Evolutionary conservation across 2,888 invertebrate genomes (phyloP), one percentile per base, ranked within the genome.

Genomic region (Laspeyria flexula): DNA sequence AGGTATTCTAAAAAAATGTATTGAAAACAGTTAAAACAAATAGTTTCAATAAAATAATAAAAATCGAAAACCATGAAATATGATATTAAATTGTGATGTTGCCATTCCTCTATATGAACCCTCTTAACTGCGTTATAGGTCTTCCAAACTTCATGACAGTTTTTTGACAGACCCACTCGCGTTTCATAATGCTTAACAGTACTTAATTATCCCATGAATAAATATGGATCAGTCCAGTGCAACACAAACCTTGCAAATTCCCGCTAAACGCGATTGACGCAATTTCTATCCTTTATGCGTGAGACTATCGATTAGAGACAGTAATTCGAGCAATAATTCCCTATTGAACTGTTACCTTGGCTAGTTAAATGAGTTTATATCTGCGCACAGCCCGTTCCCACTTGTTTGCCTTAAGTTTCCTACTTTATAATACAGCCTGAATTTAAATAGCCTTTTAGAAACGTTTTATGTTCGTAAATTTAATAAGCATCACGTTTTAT

Each of bases 241-340:
- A 30, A 10, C 6, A 48, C 18, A n/a, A 2, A 10, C 47, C 47
- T 54, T 50, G 55, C 50, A 47, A 60, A 65, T 60, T 63, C 66
- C 58, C 62, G 66, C 66, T 63, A 44, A 67, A 65, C 12, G 47
- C 61, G 73, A 73, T 75, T 75, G 79, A 77, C 75, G 74, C 71
- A 71, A 75, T 75, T 77, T 73, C 66, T 65, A 74, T 74, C 72
- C 71, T 64, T 73, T 77, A 81, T 80, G 80, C 81, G 77, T 81
- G 79, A 75, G 67, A 73, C 78, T 75, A 75, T 77, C 81, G 79
- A 84, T 85, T 85, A 84, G 75, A 76, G 66, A 55, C 66, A 56
- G 74, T 84, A 83, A 83, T 85, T 80, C 77, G 71, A 77, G 75
- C 77, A 79, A 83, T 86, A 86, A 85, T 74, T 81, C 77, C 79